Conservation (phyloP, 2,888 invertebrate species). For the Lumbricus terrestris region DNA sequence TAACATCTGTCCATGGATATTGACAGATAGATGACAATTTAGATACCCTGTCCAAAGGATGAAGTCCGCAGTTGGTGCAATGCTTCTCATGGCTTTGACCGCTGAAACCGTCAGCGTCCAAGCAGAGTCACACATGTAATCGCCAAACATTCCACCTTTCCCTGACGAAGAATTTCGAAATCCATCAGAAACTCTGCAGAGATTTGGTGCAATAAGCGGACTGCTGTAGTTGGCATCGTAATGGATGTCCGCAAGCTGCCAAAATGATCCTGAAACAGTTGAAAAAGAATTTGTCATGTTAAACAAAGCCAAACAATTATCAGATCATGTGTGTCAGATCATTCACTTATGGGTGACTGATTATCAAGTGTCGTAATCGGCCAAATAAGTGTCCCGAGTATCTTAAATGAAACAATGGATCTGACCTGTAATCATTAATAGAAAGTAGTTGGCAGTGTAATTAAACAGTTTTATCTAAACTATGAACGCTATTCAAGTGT, state of each 20-base stretch:
- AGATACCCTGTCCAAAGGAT: constrained; percentile 88
- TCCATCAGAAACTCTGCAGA: constrained; percentile 5
- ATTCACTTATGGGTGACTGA: neutral
- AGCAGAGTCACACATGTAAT: constrained; percentile 84
- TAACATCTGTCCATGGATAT: neutral
- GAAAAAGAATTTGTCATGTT: neutral
- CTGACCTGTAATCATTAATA: neutral
- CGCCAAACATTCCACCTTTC: constrained; percentile 64
- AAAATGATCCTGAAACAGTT: constrained; percentile 77
- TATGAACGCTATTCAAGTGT: neutral
- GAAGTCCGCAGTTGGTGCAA: constrained; percentile 84
- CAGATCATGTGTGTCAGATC: neutral
- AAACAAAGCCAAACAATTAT: neutral
- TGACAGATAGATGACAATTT: neutral
- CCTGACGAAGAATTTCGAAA: neutral
- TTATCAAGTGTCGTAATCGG: neutral
- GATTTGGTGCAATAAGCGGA: constrained; percentile 16
- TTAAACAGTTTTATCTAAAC: neutral
- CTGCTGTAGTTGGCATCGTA: constrained; percentile 78
- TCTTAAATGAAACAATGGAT: neutral
- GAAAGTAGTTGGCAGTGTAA: neutral
- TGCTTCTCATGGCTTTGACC: constrained; percentile 79
- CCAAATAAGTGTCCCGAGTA: neutral
- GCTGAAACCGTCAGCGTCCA: constrained; percentile 85
- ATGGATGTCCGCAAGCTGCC: constrained; percentile 92